Conservation (phyloP, 2,113 vertebrate genomes). For the Hydrolagus affinis region DNA sequence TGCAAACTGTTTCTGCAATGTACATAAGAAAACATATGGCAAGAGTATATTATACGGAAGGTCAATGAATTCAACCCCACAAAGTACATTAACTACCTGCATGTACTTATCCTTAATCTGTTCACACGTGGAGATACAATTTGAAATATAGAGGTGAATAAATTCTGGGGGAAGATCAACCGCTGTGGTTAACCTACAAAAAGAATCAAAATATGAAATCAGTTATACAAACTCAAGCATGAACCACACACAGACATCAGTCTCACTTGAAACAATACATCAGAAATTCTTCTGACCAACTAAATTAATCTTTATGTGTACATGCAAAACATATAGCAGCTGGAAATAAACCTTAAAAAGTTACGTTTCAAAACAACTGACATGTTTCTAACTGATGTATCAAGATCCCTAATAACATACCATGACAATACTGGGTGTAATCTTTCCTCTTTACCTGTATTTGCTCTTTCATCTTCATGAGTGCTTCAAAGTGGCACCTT, state of each 20-base stretch:
- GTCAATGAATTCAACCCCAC: background rate
- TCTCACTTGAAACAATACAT: background rate
- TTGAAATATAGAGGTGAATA: slow-evolving; percentile 98
- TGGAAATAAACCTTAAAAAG: too few species aligned
- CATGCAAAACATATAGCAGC: too few species aligned
- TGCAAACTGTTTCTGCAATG: background rate
- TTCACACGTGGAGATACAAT: slow-evolving; percentile 97
- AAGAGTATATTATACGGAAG: too few species aligned
- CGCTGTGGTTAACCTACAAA: slow-evolving; percentile 83
- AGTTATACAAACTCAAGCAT: background rate
- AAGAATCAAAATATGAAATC: slow-evolving; percentile 24
- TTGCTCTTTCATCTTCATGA: too few species aligned
- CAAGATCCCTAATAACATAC: too few species aligned
- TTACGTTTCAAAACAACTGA: too few species aligned
- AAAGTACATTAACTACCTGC: slow-evolving; percentile 64
- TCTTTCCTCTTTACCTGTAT: too few species aligned
- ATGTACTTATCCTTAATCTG: slow-evolving; percentile 99
- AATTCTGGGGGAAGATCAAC: slow-evolving; percentile 96
- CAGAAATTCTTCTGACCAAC: background rate
- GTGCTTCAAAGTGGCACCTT: too few species aligned
- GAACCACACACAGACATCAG: background rate
- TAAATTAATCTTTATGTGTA: too few species aligned
- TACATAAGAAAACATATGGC: too few species aligned
- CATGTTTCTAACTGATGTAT: too few species aligned
- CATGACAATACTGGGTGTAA: too few species aligned